Evolutionary conservation across 2,113 vertebrate species (phyloP).

Genomic region (Calypte anna): DNA sequence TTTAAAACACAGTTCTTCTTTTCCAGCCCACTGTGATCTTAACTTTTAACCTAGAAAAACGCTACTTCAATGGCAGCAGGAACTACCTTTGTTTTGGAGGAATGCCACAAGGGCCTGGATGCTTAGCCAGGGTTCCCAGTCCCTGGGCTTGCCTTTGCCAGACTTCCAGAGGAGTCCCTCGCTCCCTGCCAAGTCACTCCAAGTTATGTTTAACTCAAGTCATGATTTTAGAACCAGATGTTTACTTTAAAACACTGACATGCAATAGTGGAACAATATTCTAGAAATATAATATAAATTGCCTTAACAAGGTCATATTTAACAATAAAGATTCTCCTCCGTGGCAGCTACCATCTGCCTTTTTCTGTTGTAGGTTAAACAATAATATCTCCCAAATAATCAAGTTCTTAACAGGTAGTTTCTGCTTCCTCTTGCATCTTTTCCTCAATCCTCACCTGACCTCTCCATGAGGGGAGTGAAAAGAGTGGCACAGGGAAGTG

Average conservation of each 20-base stretch:
- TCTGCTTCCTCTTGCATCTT: neutral
- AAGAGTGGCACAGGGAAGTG: rapidly evolving
- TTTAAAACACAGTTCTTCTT: neutral
- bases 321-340: neutral
- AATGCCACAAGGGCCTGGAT: neutral
- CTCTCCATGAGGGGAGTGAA: neutral
- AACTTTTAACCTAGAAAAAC: neutral
- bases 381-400: neutral
- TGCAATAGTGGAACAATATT: neutral
- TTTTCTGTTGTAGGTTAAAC: neutral
- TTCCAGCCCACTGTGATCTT: neutral
- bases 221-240: neutral
- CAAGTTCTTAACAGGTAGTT: neutral
- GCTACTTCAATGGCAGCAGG: neutral
- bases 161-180: neutral
- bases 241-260: neutral
- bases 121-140: neutral
- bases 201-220: neutral
- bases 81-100: neutral
- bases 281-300: neutral
- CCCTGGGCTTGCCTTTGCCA: neutral
- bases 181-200: neutral
- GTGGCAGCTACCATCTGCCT: neutral
- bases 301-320: neutral
- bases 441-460: neutral